phyloP scores from a whole-genome alignment of 2,797 vertebrate species.

The Pampus argenteus region DNA sequence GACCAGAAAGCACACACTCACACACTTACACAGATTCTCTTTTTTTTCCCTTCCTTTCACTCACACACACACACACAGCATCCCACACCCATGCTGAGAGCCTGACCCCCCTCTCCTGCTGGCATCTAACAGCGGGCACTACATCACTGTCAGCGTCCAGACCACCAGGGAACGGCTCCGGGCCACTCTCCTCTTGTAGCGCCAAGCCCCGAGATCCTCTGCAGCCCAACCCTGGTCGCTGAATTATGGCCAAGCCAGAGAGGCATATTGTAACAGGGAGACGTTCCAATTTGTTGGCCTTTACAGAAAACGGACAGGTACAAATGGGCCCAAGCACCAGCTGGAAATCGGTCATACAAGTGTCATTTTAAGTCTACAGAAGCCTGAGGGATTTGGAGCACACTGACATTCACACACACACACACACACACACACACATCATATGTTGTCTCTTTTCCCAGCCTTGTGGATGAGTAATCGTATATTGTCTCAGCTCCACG shows the following conservation, averaged over 20 bases:
- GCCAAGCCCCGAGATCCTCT: conserved; percentile 66
- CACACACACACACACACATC: conserved; percentile 26
- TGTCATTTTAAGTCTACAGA: conserved; percentile 54
- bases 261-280: conserved; percentile 60
- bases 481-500: conserved; percentile 31
- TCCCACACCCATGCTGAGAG: conserved; percentile 76
- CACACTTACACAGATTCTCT: conserved; percentile 1
- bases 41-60: conserved; percentile 49
- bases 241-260: conserved; percentile 77
- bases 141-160: conserved; percentile 89
- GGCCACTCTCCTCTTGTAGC: conserved; percentile 73
- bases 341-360: conserved; percentile 67
- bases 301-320: conserved; percentile 77
- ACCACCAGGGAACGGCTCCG: conserved; percentile 87
- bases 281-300: conserved; percentile 78
- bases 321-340: conserved; percentile 67
- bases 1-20: conserved; percentile 48
- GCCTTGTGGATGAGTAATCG: conserved; percentile 37
- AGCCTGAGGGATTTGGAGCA: conserved; percentile 39
- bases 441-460: conserved; percentile 36
- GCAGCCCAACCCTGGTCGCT: conserved; percentile 70
- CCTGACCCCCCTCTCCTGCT: conserved; percentile 74
- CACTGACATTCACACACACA: conserved; percentile 10
- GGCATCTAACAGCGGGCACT: conserved; percentile 87
- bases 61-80: conserved; percentile 55